A percentile compares a stretch with the other conserved stretches of the same genome.
These are phyloP conservation scores for Lytechinus variegatus DNA, from an alignment of 35 echinoderm and acorn worm genomes.

Conservation along the genomic window DNA sequence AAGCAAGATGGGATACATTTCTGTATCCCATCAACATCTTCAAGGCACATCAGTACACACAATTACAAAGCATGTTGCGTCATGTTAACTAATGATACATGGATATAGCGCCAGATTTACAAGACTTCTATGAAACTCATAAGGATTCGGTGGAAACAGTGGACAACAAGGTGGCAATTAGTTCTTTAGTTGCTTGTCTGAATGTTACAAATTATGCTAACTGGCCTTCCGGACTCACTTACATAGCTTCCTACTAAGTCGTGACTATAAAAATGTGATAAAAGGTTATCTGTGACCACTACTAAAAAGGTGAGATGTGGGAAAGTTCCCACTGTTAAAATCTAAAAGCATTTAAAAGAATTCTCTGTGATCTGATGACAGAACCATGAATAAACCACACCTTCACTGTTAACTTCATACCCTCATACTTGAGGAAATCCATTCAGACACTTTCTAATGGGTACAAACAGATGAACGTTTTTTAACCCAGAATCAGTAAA, in stretches of 20 bases:
- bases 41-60: background rate
- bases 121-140: background rate
- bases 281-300: background rate
- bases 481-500: background rate
- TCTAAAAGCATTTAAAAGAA: background rate
- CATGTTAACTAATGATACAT: background rate
- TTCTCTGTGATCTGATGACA: too few species aligned
- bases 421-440: background rate
- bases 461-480: background rate
- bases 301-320: background rate
- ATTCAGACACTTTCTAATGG: background rate
- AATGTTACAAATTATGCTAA: background rate
- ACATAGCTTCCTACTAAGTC: background rate
- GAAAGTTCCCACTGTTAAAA: background rate
- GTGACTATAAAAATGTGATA: background rate
- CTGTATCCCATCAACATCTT: background rate
- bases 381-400: too few species aligned
- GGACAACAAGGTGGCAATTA: background rate
- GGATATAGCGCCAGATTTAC: background rate
- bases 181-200: background rate
- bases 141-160: background rate
- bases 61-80: background rate
- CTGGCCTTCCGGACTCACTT: background rate
- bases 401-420: background rate
- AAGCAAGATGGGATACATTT: background rate